Conservation (phyloP, 2,888 invertebrate species). For the Chrysolina haemoptera region DNA sequence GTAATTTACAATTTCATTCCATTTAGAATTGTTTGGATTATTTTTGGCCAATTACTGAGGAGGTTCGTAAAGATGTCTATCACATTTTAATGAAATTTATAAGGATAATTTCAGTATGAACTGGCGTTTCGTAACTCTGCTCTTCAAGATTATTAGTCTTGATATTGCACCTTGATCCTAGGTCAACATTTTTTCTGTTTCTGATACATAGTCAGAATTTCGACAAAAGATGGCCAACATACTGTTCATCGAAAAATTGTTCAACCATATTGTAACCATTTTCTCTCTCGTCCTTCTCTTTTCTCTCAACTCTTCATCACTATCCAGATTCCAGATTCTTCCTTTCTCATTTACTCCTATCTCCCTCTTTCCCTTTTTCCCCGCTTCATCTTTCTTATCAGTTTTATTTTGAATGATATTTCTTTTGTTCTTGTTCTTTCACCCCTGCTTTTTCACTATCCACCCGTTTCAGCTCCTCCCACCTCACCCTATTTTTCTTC, state of each 20-base stretch:
- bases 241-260: not conserved
- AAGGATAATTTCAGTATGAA: too few relatives aligned
- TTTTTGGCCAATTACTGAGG: conserved; percentile 2
- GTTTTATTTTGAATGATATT: too few relatives aligned
- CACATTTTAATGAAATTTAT: too few relatives aligned
- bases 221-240: not conserved
- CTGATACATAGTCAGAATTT: not conserved
- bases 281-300: not conserved
- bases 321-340: not conserved
- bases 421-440: not conserved
- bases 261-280: not conserved
- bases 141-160: not conserved
- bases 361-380: not conserved
- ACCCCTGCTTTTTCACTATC: not conserved
- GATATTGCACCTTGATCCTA: conserved; percentile 4
- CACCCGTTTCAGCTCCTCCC: too few relatives aligned
- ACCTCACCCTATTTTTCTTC: not conserved
- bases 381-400: not conserved
- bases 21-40: not conserved
- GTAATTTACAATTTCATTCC: not conserved
- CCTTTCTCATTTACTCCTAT: not conserved
- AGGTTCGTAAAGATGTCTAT: not conserved
- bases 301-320: not conserved
- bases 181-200: not conserved
- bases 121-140: not conserved